Conservation (phyloP, 2,113 vertebrate genomes). For the Phasianus colchicus region DNA sequence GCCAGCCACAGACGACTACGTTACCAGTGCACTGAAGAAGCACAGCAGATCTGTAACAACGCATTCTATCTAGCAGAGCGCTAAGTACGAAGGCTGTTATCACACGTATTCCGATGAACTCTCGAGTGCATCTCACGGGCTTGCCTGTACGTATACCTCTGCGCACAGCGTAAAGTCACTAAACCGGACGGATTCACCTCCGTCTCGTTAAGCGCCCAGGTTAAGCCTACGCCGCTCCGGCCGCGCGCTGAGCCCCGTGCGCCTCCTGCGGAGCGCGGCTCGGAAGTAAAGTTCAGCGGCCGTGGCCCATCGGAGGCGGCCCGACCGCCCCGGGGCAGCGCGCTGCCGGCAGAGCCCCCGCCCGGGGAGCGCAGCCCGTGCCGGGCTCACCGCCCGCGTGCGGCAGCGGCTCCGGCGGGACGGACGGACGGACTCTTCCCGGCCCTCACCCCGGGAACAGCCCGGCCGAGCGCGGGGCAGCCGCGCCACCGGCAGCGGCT, state of each 20-base stretch:
- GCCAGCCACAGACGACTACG: not conserved
- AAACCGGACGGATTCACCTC: not conserved
- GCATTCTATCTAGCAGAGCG: accelerated
- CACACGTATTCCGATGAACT: accelerated
- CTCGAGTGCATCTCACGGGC: accelerated
- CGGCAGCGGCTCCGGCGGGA: too few relatives aligned
- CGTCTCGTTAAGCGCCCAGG: not conserved
- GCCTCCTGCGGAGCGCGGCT: not conserved
- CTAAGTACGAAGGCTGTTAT: accelerated
- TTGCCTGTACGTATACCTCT: not conserved
- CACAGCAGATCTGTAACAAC: not conserved
- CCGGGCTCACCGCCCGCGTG: too few relatives aligned
- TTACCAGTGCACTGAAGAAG: accelerated
- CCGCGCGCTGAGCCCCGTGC: not conserved
- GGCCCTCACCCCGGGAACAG: too few relatives aligned
- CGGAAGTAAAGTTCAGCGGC: not conserved
- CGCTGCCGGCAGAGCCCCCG: too few relatives aligned
- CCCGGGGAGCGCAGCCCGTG: too few relatives aligned
- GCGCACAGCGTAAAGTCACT: not conserved
- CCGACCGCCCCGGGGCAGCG: too few relatives aligned
- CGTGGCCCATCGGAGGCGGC: too few relatives aligned
- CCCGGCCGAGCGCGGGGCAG: too few relatives aligned
- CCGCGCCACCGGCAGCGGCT: too few relatives aligned
- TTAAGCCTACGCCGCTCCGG: not conserved
- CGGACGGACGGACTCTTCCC: too few relatives aligned